phyloP scores from a whole-genome alignment of 2,113 vertebrate genomes.

The Archilochus colubris region DNA sequence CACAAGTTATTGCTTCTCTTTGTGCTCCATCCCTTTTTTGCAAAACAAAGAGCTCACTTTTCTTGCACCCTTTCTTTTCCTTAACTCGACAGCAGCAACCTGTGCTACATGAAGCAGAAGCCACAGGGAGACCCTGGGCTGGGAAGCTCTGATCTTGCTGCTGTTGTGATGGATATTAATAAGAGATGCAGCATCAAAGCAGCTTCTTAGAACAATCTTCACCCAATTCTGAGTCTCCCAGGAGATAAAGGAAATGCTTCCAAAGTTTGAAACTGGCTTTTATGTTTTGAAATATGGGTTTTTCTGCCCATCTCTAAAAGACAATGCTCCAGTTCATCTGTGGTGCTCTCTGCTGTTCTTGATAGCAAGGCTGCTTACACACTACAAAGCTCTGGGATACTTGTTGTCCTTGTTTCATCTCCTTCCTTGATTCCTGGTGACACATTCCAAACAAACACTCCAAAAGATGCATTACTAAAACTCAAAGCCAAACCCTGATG shows the following conservation, averaged over 20 bases:
- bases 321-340: rapidly evolving
- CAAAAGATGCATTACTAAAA: not conserved
- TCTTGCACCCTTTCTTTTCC: not conserved
- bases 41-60: conserved; percentile 4
- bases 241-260: not conserved
- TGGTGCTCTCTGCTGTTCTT: not conserved
- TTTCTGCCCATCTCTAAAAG: not conserved
- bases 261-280: not conserved
- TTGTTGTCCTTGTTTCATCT: not conserved
- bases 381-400: not conserved
- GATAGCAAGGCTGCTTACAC: not conserved
- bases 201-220: not conserved
- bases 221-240: not conserved
- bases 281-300: not conserved
- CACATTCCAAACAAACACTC: not conserved
- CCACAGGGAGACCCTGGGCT: rapidly evolving
- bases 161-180: not conserved
- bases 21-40: not conserved
- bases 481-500: not conserved
- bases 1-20: conserved; percentile 21
- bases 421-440: not conserved
- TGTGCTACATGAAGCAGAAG: not conserved
- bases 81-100: not conserved
- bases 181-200: not conserved
- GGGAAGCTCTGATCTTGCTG: not conserved